These are phyloP conservation scores for Acipenser transmontanus DNA, from an alignment of 2,797 vertebrate genomes.

Conservation along the genomic window DNA sequence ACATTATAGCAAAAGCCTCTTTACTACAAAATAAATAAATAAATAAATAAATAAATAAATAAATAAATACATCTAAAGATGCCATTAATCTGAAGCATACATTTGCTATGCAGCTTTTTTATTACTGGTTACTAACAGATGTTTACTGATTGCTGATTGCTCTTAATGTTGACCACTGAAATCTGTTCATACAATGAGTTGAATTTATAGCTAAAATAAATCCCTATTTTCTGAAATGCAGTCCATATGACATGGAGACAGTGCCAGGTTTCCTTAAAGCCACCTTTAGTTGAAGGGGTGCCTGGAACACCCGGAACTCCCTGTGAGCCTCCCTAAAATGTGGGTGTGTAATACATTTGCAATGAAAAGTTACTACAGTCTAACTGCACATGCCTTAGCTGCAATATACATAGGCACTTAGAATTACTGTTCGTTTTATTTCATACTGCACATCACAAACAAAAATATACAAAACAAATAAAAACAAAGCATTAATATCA, in stretches of 20 bases:
- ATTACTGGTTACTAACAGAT: slow-evolving; percentile 79
- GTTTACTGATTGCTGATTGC: slow-evolving; percentile 78
- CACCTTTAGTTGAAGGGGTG: neutral
- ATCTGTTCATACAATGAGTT: slow-evolving; percentile 71
- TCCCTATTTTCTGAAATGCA: neutral
- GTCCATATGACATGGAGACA: slow-evolving; percentile 3
- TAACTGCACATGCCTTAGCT: no score
- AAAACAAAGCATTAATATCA: no score
- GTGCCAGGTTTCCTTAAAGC: neutral
- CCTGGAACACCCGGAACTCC: no score
- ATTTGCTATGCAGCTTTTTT: slow-evolving; percentile 49
- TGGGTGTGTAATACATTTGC: no score
- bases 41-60: slow-evolving; percentile 19
- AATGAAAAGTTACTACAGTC: no score
- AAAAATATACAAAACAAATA: no score
- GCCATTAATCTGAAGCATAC: slow-evolving; percentile 55
- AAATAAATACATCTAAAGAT: slow-evolving; percentile 22
- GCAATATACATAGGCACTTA: no score
- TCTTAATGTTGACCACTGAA: slow-evolving; percentile 70
- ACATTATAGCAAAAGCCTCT: neutral
- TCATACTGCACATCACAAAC: no score
- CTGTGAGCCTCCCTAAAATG: no score
- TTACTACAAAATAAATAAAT: neutral
- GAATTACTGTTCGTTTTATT: no score
- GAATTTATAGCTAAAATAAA: slow-evolving; percentile 53